Evolutionary conservation across 1,140 invertebrate species (phyloP).

Genomic region (Diorhabda carinulata): DNA sequence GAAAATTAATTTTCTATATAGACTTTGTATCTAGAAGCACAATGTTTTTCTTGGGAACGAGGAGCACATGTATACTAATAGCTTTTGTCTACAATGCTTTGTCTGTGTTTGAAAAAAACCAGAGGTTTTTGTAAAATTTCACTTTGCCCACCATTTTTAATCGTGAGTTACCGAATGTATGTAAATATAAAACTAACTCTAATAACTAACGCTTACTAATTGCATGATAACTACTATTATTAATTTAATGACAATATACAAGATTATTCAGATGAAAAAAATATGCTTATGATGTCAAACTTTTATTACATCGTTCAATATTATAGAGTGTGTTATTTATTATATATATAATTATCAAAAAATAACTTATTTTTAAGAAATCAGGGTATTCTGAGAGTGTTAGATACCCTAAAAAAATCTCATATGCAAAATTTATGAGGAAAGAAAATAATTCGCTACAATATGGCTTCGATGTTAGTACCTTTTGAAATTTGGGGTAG

Average conservation of each 20-base stretch:
- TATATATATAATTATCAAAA: too few relatives aligned
- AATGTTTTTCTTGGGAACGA: constrained; percentile 7
- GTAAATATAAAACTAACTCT: constrained; percentile 4
- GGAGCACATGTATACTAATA: constrained; percentile 18
- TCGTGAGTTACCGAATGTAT: constrained; percentile 6
- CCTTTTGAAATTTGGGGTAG: too few relatives aligned
- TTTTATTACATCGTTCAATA: too few relatives aligned
- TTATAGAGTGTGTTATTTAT: too few relatives aligned
- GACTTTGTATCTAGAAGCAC: background rate
- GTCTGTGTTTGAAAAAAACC: constrained; percentile 3
- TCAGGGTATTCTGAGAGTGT: too few relatives aligned
- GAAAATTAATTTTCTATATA: constrained; percentile 2
- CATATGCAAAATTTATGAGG: too few relatives aligned
- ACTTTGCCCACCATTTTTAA: constrained; percentile 4
- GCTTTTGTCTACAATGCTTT: constrained; percentile 7
- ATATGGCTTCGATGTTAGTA: too few relatives aligned
- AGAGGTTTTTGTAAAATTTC: background rate
- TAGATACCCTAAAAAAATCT: too few relatives aligned
- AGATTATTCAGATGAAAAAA: too few relatives aligned
- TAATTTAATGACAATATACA: background rate
- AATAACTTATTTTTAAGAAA: too few relatives aligned
- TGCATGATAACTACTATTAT: constrained; percentile 8
- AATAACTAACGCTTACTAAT: constrained; percentile 9
- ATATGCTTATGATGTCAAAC: too few relatives aligned
- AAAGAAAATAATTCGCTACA: too few relatives aligned